Base-by-base conservation (phyloP, 2,888 invertebrate genomes). In the Tryphoninae sp. region DNA sequence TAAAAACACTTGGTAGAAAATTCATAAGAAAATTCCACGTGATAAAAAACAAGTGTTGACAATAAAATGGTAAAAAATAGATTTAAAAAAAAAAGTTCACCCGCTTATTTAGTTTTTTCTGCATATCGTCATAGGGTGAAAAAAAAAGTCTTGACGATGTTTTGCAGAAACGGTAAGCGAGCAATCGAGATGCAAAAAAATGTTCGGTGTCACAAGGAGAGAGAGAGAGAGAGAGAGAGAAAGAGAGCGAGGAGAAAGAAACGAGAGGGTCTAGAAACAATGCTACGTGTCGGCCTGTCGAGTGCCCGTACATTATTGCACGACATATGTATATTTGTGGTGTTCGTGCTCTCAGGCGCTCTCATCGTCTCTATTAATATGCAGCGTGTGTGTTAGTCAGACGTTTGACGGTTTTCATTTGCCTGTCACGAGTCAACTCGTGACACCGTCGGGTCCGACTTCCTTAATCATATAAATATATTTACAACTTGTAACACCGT, bases 341-440 rank as follows among this genome's bases (percentile, higher is more conserved):
- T 53, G 53, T 16, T 19, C 53, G 75, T 74, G 53, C 53, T 68
- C 71, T 67, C 23, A 49, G 58, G 75, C 49, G 71, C 61, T 42
- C 61, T 42, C 45, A 45, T 45, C 45, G 45, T 45, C 7, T 81
- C 75, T 79, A 82, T 82, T 77, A 82, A 82, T 79, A 82, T 82
- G 82, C 82, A 82, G 79, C 67, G 79, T 59, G 76, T 79, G 23
- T 23, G 76, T 79, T 77, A 69, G 76, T 81, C 78, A 49, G 62
- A 72, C 82, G 82, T 82, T 82, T 79, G 78, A 79, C 76, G 82
- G 82, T 83, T 85, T 85, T 82, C 76, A 80, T 79, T 85, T 82
- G 82, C 81, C 76, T 79, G 83, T 85, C 85, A 85, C 85, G 85
- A 82, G 74, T 79, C 72, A 72, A 78, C 80, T 80, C 83, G 84